Evolutionary conservation across 2,797 vertebrate genomes (phyloP).

Genomic region (Nothura maculosa): DNA sequence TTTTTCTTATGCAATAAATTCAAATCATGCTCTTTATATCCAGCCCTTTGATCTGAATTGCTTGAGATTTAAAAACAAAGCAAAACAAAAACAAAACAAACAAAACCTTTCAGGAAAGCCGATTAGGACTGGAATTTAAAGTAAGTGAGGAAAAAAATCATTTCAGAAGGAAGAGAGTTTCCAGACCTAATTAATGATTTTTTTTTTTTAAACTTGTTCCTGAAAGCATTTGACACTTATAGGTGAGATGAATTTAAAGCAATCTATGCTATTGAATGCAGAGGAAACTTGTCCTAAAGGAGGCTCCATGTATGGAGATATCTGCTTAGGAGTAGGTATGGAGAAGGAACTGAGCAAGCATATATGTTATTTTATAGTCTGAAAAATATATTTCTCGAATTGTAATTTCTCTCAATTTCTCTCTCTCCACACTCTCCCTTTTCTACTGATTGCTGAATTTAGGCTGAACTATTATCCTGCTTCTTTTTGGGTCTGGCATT

Average conservation of each 20-base stretch:
- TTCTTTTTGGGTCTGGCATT: neutral
- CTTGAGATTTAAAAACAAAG: neutral
- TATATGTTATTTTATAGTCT: neutral
- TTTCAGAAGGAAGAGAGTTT: neutral
- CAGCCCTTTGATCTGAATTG: conserved; percentile 30
- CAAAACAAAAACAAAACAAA: too few species aligned
- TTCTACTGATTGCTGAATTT: neutral
- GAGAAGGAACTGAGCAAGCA: neutral
- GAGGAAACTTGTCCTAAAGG: neutral
- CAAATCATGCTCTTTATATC: conserved; percentile 32
- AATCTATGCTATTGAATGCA: neutral
- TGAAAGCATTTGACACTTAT: neutral
- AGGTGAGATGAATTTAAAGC: neutral
- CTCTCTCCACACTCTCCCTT: neutral
- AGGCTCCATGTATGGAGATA: neutral
- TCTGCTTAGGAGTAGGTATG: neutral
- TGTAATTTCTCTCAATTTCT: neutral
- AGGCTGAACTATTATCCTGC: neutral
- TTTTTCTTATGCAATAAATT: conserved; percentile 48
- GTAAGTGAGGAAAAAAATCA: neutral
- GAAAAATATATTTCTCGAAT: neutral
- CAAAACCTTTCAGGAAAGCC: conserved; percentile 20
- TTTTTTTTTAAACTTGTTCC: neutral
- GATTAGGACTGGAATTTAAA: conserved; percentile 32
- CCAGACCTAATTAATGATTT: neutral